Conservation (phyloP, 2,797 vertebrate genomes). For the Morelia viridis region DNA sequence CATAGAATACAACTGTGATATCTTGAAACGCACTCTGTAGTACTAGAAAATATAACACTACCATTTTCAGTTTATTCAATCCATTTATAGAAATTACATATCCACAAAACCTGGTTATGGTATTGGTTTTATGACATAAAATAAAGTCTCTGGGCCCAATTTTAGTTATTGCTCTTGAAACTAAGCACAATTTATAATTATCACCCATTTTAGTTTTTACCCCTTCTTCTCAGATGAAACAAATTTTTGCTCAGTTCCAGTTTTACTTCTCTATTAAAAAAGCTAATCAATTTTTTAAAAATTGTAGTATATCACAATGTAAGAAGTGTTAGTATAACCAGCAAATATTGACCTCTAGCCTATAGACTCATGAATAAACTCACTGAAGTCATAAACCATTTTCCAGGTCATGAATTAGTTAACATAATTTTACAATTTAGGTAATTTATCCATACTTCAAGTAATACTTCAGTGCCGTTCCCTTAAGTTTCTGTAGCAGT, state of each 20-base stretch:
- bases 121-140: constrained; percentile 33
- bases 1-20: not conserved
- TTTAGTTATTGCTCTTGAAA: constrained; percentile 56
- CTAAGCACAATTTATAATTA: constrained; percentile 18
- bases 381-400: not conserved
- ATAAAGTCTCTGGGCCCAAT: constrained; percentile 44
- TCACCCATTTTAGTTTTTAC: constrained; percentile 6
- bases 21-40: not conserved
- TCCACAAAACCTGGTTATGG: constrained; percentile 37
- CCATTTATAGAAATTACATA: not conserved
- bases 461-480: constrained; percentile 6
- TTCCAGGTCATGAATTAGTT: constrained; percentile 29
- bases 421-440: constrained; percentile 27
- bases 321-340: constrained; percentile 3
- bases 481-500: not conserved
- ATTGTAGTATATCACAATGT: not conserved
- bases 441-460: constrained; percentile 18
- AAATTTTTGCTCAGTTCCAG: constrained; percentile 32
- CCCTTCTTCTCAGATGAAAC: constrained; percentile 41
- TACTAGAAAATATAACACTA: not conserved
- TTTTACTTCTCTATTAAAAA: not conserved
- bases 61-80: not conserved
- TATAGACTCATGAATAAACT: constrained; percentile 19
- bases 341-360: constrained; percentile 6
- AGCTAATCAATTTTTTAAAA: constrained; percentile 24